Percentiles rank a stretch among this genome's conserved stretches.
phyloP scores from a whole-genome alignment of 2,797 vertebrate genomes.

The Aldrovandia affinis region DNA sequence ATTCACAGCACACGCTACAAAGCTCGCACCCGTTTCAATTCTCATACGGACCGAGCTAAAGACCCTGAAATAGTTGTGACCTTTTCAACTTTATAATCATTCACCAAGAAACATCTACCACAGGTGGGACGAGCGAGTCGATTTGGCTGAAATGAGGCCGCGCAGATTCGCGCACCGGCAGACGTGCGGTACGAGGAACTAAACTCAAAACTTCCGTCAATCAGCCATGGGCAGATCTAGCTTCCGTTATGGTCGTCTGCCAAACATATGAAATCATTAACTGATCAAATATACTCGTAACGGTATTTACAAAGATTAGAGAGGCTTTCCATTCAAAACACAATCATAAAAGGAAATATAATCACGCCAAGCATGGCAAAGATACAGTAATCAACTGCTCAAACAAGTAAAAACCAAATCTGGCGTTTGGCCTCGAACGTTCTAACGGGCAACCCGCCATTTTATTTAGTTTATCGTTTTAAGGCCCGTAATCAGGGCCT shows the following conservation, averaged over 20 bases:
- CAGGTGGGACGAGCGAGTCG: neutral
- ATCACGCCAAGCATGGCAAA: constrained; percentile 20
- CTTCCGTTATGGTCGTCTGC: neutral
- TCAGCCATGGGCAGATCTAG: neutral
- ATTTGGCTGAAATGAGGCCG: neutral
- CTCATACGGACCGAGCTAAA: neutral
- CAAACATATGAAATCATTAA: neutral
- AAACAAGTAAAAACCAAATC: constrained; percentile 25
- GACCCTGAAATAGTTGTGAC: neutral
- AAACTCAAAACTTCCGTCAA: neutral
- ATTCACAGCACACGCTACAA: neutral
- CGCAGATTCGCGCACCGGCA: neutral
- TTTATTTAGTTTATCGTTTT: too few species aligned
- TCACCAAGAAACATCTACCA: neutral
- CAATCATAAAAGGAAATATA: neutral
- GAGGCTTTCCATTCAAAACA: neutral
- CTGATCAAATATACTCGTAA: neutral
- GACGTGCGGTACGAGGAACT: neutral
- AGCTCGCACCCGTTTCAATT: too few species aligned
- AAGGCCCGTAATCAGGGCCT: neutral
- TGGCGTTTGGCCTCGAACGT: neutral
- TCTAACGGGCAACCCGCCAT: neutral
- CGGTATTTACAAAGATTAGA: neutral
- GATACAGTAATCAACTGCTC: constrained; percentile 30
- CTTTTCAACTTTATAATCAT: neutral